phyloP scores from a whole-genome alignment of 2,113 vertebrate species.

The Rhinoptilus africanus region DNA sequence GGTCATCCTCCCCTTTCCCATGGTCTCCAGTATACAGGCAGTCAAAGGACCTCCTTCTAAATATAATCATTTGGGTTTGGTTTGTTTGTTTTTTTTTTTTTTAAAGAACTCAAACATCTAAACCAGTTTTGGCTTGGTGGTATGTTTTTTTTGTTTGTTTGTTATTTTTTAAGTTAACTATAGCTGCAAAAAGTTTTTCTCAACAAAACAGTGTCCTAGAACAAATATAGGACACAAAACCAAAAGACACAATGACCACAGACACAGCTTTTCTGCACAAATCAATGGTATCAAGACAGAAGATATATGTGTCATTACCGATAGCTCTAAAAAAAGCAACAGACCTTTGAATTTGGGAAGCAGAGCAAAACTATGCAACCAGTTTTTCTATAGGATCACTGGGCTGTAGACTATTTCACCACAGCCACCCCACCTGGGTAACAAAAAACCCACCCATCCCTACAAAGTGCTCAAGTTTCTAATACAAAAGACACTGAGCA shows the following conservation, averaged over 20 bases:
- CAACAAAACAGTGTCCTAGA: not conserved
- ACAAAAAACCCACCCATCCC: not conserved
- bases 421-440: not conserved
- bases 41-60: not conserved
- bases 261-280: not conserved
- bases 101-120: not conserved
- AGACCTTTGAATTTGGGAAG: not conserved
- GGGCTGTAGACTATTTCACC: not conserved
- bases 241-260: not conserved
- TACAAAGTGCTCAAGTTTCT: not conserved
- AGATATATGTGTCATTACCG: not conserved
- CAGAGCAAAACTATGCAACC: not conserved
- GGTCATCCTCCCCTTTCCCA: not conserved
- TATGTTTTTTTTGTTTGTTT: not conserved
- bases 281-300: not conserved
- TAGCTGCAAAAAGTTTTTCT: not conserved
- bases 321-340: not conserved
- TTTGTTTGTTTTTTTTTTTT: no score
- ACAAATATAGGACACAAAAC: not conserved
- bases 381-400: not conserved
- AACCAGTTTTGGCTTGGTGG: not conserved
- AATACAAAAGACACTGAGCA: not conserved
- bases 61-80: not conserved
- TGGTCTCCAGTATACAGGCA: not conserved
- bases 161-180: not conserved